phyloP scores from a whole-genome alignment of 2,797 vertebrate species.

The Poecilia gillii region DNA sequence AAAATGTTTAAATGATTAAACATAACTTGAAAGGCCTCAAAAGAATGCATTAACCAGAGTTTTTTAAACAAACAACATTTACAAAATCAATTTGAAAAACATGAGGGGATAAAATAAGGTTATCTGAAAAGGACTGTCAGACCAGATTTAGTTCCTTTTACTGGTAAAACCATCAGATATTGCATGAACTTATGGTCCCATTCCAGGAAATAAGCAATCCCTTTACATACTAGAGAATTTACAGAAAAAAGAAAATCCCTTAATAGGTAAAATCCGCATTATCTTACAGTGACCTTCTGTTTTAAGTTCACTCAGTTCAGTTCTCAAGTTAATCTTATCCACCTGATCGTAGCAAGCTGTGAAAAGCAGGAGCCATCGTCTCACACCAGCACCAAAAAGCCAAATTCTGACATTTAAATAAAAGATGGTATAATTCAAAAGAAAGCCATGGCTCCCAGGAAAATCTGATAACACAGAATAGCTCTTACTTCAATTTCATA shows the following conservation, averaged over 20 bases:
- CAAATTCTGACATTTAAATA: constrained; percentile 82
- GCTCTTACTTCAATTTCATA: constrained; percentile 75
- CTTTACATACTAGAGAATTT: not conserved
- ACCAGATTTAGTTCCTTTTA: constrained; percentile 8
- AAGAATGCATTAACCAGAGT: not conserved
- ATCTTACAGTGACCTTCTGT: constrained; percentile 63
- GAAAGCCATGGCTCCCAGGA: constrained; percentile 65
- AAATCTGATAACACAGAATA: constrained; percentile 80
- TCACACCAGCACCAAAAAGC: constrained; percentile 52
- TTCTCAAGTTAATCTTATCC: constrained; percentile 38
- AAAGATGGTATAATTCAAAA: constrained; percentile 77
- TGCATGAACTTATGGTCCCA: constrained; percentile 23
- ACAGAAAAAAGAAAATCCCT: not conserved
- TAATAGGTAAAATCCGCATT: constrained; percentile 31
- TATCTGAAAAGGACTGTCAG: not conserved
- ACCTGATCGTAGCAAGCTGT: constrained; percentile 65
- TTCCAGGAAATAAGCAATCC: constrained; percentile 26
- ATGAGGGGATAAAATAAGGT: not conserved
- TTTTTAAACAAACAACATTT: not conserved
- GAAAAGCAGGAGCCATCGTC: constrained; percentile 70
- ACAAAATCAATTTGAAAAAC: not conserved
- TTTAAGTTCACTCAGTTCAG: constrained; percentile 58
- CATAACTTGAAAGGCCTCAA: not conserved
- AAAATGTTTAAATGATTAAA: not conserved
- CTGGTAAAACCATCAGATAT: constrained; percentile 33